A percentile compares a stretch with the other conserved stretches of the same genome.
These are phyloP conservation scores for Capreolus pygargus DNA, from an alignment of 2,113 vertebrate genomes.

Conservation along the genomic window DNA sequence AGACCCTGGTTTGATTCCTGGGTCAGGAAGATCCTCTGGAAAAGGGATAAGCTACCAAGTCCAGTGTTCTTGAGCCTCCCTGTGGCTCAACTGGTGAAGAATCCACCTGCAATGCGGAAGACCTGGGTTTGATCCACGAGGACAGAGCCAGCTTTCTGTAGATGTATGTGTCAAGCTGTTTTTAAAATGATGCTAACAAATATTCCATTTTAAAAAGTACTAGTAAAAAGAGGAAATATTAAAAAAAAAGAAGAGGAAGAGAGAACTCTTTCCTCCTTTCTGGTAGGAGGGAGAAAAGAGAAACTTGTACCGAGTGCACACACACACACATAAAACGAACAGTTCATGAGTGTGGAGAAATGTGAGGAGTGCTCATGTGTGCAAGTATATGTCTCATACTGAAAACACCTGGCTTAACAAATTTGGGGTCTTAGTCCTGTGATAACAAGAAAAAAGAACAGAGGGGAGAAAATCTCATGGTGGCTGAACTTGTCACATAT, in stretches of 20 bases:
- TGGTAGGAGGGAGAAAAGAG: neutral
- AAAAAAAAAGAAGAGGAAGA: neutral
- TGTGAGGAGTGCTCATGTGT: neutral
- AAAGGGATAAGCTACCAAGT: neutral
- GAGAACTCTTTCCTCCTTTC: neutral
- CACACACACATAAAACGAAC: neutral
- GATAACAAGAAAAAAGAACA: neutral
- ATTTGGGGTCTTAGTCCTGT: neutral
- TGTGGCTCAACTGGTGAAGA: neutral
- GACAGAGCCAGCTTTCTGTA: neutral
- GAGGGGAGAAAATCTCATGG: neutral
- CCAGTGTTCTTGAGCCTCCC: neutral
- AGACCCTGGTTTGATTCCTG: neutral
- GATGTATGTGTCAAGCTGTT: neutral
- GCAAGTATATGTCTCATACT: neutral
- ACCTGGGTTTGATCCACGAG: neutral
- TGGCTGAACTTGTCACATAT: neutral
- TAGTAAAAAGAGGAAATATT: neutral
- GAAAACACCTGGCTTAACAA: neutral
- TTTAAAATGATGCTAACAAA: neutral
- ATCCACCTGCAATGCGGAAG: neutral
- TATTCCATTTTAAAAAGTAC: neutral
- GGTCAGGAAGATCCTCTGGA: neutral
- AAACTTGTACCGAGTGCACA: neutral
- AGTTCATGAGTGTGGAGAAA: constrained; percentile 32